phyloP scores from a whole-genome alignment of 2,113 vertebrate species.

The Puffinus mauretanicus region DNA sequence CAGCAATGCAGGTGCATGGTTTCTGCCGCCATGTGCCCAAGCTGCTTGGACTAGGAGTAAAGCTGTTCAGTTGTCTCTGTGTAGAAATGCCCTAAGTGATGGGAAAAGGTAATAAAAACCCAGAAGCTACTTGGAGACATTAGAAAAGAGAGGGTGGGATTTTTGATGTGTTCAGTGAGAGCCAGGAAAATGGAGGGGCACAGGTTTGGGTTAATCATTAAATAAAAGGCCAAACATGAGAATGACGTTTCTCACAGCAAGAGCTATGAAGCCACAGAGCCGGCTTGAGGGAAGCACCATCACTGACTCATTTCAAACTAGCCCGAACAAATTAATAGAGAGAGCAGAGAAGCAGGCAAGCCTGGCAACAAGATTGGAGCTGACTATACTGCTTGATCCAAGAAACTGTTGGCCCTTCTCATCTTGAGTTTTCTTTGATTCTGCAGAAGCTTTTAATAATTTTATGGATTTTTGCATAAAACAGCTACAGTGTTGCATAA shows the following conservation, averaged over 20 bases:
- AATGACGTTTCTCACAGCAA: background rate
- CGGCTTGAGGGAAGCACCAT: background rate
- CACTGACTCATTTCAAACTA: slow-evolving; percentile 54
- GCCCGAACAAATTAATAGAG: slow-evolving; percentile 39
- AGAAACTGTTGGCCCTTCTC: slow-evolving; percentile 46
- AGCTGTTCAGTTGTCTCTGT: background rate
- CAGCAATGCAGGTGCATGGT: background rate
- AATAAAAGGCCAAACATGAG: slow-evolving; percentile 13
- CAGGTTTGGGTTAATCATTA: background rate
- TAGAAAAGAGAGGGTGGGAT: background rate
- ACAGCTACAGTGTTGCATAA: slow-evolving; percentile 27
- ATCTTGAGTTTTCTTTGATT: slow-evolving; percentile 59
- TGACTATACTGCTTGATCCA: slow-evolving; percentile 17
- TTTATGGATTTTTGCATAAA: slow-evolving; percentile 59
- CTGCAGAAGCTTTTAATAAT: slow-evolving; percentile 59
- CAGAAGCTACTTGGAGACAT: background rate
- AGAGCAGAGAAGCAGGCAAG: slow-evolving; percentile 29
- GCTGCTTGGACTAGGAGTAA: background rate
- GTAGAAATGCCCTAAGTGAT: background rate
- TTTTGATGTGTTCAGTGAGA: background rate
- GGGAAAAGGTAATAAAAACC: background rate
- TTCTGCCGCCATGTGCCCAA: background rate
- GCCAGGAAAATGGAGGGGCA: background rate
- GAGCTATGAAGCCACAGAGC: background rate
- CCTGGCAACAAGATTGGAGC: slow-evolving; percentile 19